Percentiles rank a stretch among this genome's conserved stretches.
Evolutionary conservation across 2,797 vertebrate species (phyloP).

Genomic region (Menidia menidia): DNA sequence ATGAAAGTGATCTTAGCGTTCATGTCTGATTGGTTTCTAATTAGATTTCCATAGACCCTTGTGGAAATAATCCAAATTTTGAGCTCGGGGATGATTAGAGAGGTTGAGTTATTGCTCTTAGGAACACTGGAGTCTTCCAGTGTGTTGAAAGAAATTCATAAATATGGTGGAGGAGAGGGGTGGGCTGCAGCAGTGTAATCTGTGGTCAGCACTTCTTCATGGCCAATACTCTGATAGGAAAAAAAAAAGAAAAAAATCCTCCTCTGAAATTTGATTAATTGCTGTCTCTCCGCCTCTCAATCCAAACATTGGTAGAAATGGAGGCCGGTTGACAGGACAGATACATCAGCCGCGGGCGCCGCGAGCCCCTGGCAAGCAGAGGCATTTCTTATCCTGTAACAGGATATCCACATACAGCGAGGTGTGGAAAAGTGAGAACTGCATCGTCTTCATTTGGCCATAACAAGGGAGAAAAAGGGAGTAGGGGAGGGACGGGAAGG

Average conservation of each 20-base stretch:
- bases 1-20: constrained; percentile 73
- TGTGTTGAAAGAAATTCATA: constrained; percentile 70
- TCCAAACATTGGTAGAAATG: constrained; percentile 77
- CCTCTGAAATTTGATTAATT: constrained; percentile 79
- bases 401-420: constrained; percentile 73
- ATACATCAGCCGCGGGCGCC: constrained; percentile 71
- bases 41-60: constrained; percentile 70
- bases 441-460: constrained; percentile 79
- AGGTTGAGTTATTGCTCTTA: constrained; percentile 60
- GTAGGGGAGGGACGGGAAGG: constrained; percentile 21
- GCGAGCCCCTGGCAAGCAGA: constrained; percentile 71
- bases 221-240: constrained; percentile 54
- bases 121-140: constrained; percentile 42
- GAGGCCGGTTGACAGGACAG: constrained; percentile 73
- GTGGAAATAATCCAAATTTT: constrained; percentile 61
- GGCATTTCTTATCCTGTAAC: constrained; percentile 77
- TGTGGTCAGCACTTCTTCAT: constrained; percentile 76
- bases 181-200: constrained; percentile 56
- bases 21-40: constrained; percentile 70
- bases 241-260: constrained; percentile 59
- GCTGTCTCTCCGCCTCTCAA: constrained; percentile 71
- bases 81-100: constrained; percentile 47
- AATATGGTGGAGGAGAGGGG: constrained; percentile 43
- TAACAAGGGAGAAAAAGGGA: constrained; percentile 68
- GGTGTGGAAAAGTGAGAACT: constrained; percentile 79